Conservation (phyloP, 2,888 invertebrate species). For the Sphaerophoria rueppellii region DNA sequence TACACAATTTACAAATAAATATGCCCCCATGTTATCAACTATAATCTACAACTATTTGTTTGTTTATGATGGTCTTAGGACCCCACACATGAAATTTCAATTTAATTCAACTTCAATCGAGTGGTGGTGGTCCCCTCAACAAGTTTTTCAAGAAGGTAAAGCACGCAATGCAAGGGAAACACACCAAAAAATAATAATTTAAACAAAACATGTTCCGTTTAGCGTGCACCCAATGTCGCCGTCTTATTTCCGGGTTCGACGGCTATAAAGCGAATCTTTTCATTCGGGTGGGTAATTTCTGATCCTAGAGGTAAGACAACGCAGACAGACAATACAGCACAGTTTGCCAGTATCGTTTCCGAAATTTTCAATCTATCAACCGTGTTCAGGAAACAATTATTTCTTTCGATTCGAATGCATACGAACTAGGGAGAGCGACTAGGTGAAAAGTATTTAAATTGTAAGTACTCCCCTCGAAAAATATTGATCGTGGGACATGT, state of each 20-base stretch:
- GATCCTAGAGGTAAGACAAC: constrained; percentile 6
- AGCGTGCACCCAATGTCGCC: constrained; percentile 43
- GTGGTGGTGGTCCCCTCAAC: no score
- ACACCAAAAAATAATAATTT: constrained; percentile 44
- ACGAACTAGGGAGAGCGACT: no score
- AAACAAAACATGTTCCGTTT: constrained; percentile 67
- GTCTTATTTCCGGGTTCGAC: constrained; percentile 62
- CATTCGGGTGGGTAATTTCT: constrained; percentile 12
- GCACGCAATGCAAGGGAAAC: constrained; percentile 27
- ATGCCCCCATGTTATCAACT: no score
- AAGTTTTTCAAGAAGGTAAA: constrained; percentile 59
- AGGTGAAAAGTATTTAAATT: neutral
- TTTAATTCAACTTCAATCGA: no score
- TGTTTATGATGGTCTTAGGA: no score
- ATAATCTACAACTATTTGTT: no score
- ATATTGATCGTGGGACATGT: constrained; percentile 5
- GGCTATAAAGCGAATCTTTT: constrained; percentile 25
- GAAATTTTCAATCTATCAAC: constrained; percentile 51
- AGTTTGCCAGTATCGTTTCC: constrained; percentile 41
- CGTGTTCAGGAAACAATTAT: constrained; percentile 40
- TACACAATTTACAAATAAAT: no score
- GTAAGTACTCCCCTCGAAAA: neutral
- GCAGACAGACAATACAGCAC: no score
- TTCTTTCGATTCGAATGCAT: constrained; percentile 28
- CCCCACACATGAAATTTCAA: no score